These are phyloP conservation scores for Misgurnus anguillicaudatus DNA, from an alignment of 2,113 vertebrate genomes.

Conservation along the genomic window DNA sequence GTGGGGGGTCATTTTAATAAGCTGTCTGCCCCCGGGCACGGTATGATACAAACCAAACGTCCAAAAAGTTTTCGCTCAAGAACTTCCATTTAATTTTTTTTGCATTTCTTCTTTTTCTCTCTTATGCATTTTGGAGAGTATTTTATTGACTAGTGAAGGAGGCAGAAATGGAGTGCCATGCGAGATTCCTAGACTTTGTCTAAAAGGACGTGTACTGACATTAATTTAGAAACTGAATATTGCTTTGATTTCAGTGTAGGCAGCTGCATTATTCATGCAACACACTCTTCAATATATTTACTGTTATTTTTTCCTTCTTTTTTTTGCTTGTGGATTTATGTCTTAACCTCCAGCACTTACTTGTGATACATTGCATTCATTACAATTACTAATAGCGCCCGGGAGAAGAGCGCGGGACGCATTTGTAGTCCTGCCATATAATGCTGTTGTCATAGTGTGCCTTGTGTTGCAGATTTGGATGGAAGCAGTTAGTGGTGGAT, in stretches of 20 bases:
- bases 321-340: conserved; percentile 51
- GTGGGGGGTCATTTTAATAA: conserved; percentile 57
- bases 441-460: conserved; percentile 22
- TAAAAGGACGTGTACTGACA: conserved; percentile 40
- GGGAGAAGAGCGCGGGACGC: conserved; percentile 41
- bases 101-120: not conserved
- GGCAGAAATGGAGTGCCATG: conserved; percentile 17
- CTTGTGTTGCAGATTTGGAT: conserved; percentile 40
- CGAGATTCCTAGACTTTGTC: conserved; percentile 28
- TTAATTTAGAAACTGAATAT: conserved; percentile 58
- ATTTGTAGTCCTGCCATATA: conserved; percentile 43
- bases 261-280: conserved; percentile 58
- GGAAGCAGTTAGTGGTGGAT: conserved; percentile 30
- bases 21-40: conserved; percentile 35
- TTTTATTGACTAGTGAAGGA: conserved; percentile 12
- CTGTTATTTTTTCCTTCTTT: conserved; percentile 41
- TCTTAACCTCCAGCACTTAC: conserved; percentile 60
- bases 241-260: conserved; percentile 52
- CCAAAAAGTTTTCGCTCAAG: conserved; percentile 39
- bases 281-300: conserved; percentile 45
- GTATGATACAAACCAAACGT: conserved; percentile 26
- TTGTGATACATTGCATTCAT: conserved; percentile 62
- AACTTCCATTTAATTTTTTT: conserved; percentile 41
- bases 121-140: not conserved
- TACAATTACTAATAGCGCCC: conserved; percentile 58